phyloP scores from a whole-genome alignment of 2,797 vertebrate species.

The Thunnus albacares region DNA sequence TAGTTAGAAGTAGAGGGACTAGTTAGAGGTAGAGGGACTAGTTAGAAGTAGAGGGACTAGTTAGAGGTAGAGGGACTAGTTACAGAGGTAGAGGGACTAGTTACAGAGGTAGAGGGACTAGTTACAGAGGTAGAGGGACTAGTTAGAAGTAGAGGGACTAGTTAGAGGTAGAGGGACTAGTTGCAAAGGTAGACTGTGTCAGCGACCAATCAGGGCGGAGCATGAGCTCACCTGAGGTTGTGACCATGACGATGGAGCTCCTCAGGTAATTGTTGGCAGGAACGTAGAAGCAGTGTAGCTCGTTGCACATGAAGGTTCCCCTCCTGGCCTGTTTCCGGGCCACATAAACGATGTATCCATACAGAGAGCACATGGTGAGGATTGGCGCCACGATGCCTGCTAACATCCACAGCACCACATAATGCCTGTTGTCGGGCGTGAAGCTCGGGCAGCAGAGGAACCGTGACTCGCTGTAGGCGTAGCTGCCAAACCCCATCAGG shows the following conservation, averaged over 20 bases:
- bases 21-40: no score
- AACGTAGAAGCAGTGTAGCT: conserved; percentile 87
- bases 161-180: no score
- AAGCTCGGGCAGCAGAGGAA: conserved; percentile 81
- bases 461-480: conserved; percentile 77
- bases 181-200: no score
- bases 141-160: no score
- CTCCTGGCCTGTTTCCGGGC: conserved; percentile 83
- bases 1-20: no score
- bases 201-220: not conserved
- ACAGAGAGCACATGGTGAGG: conserved; percentile 77
- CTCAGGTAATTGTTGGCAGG: conserved; percentile 85
- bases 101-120: no score
- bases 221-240: conserved; percentile 80
- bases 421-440: conserved; percentile 57
- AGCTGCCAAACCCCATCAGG: conserved; percentile 83
- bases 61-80: no score
- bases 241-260: conserved; percentile 84
- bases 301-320: conserved; percentile 87
- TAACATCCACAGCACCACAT: conserved; percentile 73
- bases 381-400: conserved; percentile 75
- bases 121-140: no score
- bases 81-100: no score
- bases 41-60: no score
- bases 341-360: conserved; percentile 81